phyloP scores from a whole-genome alignment of 2,888 invertebrate genomes.

The Sarcophaga carnaria region DNA sequence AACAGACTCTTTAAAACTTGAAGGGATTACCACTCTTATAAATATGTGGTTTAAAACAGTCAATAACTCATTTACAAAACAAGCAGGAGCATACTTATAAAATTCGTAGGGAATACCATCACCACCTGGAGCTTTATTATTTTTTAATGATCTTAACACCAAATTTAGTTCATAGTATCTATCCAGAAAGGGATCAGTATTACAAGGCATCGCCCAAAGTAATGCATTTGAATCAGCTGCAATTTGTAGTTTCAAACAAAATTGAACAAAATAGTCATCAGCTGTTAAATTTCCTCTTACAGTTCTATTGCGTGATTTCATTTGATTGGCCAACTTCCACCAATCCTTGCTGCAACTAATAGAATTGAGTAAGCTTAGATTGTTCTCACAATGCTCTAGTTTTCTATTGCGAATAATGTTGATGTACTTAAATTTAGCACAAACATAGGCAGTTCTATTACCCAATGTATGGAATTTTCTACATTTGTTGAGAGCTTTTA shows the following conservation, averaged over 20 bases:
- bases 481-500: neutral
- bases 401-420: neutral
- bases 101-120: too few relatives aligned
- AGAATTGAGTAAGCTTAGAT: neutral
- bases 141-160: too few relatives aligned
- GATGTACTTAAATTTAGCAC: neutral
- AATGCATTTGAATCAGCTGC: neutral
- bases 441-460: neutral
- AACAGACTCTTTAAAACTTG: neutral
- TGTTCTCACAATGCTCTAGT: neutral
- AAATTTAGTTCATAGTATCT: too few relatives aligned
- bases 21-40: neutral
- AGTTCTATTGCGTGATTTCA: neutral
- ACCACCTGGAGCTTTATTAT: too few relatives aligned
- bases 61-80: neutral
- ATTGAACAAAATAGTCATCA: neutral
- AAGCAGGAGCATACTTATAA: too few relatives aligned
- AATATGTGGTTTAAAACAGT: neutral
- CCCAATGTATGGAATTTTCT: neutral
- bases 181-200: neutral
- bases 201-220: neutral
- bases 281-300: neutral
- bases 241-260: neutral
- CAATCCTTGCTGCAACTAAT: neutral
- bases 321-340: neutral